A percentile compares a stretch with the other conserved stretches of the same genome.
These are phyloP conservation scores for Netelia inedita DNA, from an alignment of 2,888 invertebrate species.

Conservation along the genomic window DNA sequence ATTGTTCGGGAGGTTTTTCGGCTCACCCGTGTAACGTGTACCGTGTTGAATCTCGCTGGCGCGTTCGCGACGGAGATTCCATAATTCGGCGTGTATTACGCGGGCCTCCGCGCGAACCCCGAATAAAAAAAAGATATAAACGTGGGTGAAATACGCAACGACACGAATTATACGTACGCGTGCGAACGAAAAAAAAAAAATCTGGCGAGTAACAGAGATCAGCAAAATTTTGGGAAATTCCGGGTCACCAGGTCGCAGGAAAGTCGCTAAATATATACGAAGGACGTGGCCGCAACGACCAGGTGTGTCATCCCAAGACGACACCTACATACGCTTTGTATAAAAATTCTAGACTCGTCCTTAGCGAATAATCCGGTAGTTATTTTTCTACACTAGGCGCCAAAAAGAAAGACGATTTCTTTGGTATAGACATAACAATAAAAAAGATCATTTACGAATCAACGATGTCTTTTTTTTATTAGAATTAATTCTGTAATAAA, in stretches of 20 bases:
- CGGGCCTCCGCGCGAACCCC: conserved; percentile 38
- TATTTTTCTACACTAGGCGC: conserved; percentile 5
- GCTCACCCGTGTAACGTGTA: conserved; percentile 27
- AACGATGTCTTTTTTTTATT: too few species aligned
- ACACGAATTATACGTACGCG: neutral
- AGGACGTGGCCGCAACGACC: neutral
- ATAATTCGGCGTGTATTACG: conserved; percentile 60
- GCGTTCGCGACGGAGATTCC: conserved; percentile 34
- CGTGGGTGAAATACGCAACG: conserved; percentile 68
- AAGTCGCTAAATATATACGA: conserved; percentile 2
- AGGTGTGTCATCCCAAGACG: neutral
- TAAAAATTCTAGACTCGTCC: conserved; percentile 40
- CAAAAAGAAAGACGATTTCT: neutral
- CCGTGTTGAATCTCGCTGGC: conserved; percentile 5
- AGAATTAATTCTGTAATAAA: neutral
- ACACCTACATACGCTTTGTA: too few species aligned
- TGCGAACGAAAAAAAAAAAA: neutral
- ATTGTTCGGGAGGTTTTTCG: conserved; percentile 37
- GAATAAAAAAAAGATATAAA: conserved; percentile 64
- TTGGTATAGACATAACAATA: neutral
- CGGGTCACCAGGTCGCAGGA: conserved; percentile 53
- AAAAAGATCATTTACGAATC: neutral
- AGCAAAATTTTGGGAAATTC: conserved; percentile 56
- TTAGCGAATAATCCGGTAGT: conserved; percentile 19
- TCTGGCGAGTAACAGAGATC: neutral